Conservation (phyloP, 2,888 invertebrate genomes). For the Agrilus cyanescens region DNA sequence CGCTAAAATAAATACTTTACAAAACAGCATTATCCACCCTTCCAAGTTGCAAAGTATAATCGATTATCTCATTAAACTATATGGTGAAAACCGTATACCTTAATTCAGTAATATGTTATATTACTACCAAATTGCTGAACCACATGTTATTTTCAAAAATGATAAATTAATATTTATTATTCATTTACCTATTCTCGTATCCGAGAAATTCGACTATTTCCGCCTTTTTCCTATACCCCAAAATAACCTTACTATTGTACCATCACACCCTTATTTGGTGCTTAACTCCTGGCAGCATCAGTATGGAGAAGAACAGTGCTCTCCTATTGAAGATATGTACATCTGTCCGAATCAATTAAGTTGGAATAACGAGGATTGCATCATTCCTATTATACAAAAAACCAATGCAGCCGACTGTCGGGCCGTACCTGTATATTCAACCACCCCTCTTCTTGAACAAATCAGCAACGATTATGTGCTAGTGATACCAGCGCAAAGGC, state of each 20-base stretch:
- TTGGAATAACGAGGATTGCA: neutral
- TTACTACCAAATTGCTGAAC: conserved; percentile 10
- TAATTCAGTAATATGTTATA: conserved; percentile 11
- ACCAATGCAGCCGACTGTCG: neutral
- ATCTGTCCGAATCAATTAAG: conserved; percentile 1
- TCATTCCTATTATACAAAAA: neutral
- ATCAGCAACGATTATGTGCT: neutral
- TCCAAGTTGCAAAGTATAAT: conserved; percentile 10
- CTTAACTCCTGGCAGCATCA: conserved; percentile 7
- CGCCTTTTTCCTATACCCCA: conserved; percentile 11
- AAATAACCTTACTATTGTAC: conserved; percentile 9
- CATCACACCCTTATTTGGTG: conserved; percentile 9
- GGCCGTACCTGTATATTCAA: neutral
- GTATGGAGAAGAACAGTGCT: conserved; percentile 8
- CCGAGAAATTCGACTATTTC: conserved; percentile 7
- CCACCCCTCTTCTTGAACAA: neutral
- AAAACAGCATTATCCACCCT: conserved; percentile 9
- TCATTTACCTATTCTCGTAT: conserved; percentile 11
- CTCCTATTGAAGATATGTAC: conserved; percentile 7
- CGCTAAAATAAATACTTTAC: conserved; percentile 14
- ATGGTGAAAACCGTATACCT: conserved; percentile 7
- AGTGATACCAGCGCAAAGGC: neutral
- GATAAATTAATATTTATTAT: conserved; percentile 11
- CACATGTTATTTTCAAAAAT: conserved; percentile 7
- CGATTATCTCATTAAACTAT: conserved; percentile 4